Evolutionary conservation across 2,797 vertebrate species (phyloP).

Genomic region (Crypturellus tataupa): DNA sequence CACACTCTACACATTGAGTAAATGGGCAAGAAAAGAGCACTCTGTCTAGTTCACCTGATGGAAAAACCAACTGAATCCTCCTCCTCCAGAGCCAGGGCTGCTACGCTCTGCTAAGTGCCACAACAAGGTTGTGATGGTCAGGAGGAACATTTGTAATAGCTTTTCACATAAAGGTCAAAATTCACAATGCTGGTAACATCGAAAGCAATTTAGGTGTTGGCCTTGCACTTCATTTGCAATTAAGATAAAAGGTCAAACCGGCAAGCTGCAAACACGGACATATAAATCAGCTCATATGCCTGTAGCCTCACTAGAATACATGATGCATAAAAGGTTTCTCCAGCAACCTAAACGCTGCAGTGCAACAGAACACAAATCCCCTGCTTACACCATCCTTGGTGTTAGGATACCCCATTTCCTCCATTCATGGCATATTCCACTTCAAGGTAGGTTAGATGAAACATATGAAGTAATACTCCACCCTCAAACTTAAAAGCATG

Average conservation of each 20-base stretch:
- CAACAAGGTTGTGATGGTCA: neutral
- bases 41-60: neutral
- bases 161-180: neutral
- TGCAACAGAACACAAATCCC: neutral
- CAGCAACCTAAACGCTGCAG: neutral
- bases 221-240: neutral
- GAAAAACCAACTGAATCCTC: neutral
- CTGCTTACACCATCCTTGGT: neutral
- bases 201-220: neutral
- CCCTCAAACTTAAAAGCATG: neutral
- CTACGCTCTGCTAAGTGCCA: neutral
- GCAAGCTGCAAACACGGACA: neutral
- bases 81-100: neutral
- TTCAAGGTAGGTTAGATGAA: neutral
- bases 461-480: neutral
- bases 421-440: neutral
- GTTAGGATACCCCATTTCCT: neutral
- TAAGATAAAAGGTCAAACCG: neutral
- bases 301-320: neutral
- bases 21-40: neutral
- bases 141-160: neutral
- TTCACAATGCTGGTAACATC: neutral
- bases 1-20: neutral
- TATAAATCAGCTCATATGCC: neutral
- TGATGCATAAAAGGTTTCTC: neutral